Evolutionary conservation across 2,113 vertebrate species (phyloP), one percentile per base, ranked within the genome.

Genomic region (Turnix velox): DNA sequence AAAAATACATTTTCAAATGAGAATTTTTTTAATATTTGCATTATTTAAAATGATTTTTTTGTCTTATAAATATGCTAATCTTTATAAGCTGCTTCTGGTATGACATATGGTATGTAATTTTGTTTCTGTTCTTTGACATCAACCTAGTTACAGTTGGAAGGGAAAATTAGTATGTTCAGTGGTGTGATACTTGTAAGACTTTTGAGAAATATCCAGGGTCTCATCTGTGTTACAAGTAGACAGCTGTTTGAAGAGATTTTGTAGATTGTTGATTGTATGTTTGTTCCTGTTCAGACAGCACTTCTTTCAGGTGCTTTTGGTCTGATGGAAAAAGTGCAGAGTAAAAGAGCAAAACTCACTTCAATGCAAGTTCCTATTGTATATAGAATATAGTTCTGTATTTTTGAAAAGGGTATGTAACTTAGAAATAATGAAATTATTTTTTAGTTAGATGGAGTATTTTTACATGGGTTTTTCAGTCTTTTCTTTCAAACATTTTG

Each of bases 71-170:
- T 96, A 95, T 95, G 88, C 59, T 94, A 88, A 96, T 95, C 82
- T 93, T 90, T 62, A 69, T 84, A 90, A 95, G 79, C 88, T 80
- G 75, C 67, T 92, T 96, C 93, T 95, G 82, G 72, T 95, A 69
- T 90, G 85, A 93, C 90, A 93, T 93, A 93, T 90, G 96, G 90
- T 77, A 92, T 94, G 71, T 83, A 83, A 91, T 94, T 94, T 86
- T 72, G 48, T 89, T 94, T 94, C 90, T 93, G 25, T 93, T 95
- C 92, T 95, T 93, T 95, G 90, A 94, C 93, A 96, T 95, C 90
- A 95, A 63, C 82, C 79, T 93, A 86, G 85, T 94, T 96, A 77
- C 55, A 87, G 91, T 90, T 96, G 94, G 78, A 93, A 95, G 59
- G 35, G 72, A 94, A 90, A 91, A 94, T 92, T 55, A 72, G 62